Evolutionary conservation across 2,797 vertebrate genomes (phyloP), one percentile per base, ranked within the genome.

Genomic region (Pelochelys cantorii): DNA sequence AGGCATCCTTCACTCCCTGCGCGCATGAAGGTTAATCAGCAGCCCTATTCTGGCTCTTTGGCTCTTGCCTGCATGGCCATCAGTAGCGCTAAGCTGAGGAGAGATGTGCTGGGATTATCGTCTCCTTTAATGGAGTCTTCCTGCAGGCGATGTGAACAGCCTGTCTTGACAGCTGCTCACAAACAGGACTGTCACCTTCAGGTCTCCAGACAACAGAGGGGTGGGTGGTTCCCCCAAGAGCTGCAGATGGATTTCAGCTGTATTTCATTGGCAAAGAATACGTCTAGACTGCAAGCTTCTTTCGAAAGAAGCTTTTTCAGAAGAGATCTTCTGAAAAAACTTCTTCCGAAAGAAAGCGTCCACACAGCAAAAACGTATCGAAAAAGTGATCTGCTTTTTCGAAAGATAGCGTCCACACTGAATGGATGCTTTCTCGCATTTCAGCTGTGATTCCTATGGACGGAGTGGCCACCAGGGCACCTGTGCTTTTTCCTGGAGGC

Each of bases 1-100:
- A 57, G 60, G 48, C 7, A 2, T 2, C 3, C 20, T 74, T 27
- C 8, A 4, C 81, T 60, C 83, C 20, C 5, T 0, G 75, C 31
- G 52, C 31, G 81, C 31, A 65, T 48, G 4, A 34, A 2, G 81
- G 59, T 55, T 37, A 1, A 1, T 2, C 27, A 7, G 0, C 11
- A 79, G 62, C 2, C 23, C 42, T 20, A n/a, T 11, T 42, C 71
- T 12, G 37, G 11, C 2, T 54, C 31, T 9, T 82, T 65, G 86
- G 80, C 84, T 14, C 13, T 34, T 7, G 56, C 77, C 57, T 4
- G 57, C 2, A 0, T 2, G 1, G 22, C 54, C 4, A 5, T 55
- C 18, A 0, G 57, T 0, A 34, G 5, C 31, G 74, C 34, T 2
- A 86, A 90, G 65, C 85, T 14, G 74, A 11, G 22, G 81, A 7